Conservation (phyloP, 2,797 vertebrate genomes). For the Rhinoraja longicauda region DNA sequence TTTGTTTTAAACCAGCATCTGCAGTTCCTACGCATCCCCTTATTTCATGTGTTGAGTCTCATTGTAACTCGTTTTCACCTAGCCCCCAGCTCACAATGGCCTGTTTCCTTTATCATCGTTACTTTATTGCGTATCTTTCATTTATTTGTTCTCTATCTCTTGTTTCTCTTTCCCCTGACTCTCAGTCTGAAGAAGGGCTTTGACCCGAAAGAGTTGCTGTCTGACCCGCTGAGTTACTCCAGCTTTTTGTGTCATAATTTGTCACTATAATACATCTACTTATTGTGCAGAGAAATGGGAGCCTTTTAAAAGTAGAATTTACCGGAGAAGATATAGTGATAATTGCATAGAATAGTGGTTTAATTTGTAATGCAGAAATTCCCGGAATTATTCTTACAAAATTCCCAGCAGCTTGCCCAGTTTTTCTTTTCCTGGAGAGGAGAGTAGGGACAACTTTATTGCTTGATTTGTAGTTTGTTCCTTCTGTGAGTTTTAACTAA, state of each 20-base stretch:
- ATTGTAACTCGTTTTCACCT: too few relatives aligned
- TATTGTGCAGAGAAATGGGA: background rate
- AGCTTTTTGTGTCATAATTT: background rate
- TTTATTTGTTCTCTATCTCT: too few relatives aligned
- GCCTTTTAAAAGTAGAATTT: background rate
- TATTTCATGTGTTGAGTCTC: too few relatives aligned
- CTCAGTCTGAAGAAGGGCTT: too few relatives aligned
- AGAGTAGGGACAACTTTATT: conserved; percentile 11
- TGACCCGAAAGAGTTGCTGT: too few relatives aligned
- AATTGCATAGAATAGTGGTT: background rate
- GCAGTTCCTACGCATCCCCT: too few relatives aligned
- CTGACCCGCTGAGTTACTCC: background rate
- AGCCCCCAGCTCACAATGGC: too few relatives aligned
- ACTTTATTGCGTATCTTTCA: too few relatives aligned
- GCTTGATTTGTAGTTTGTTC: background rate
- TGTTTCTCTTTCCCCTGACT: too few relatives aligned
- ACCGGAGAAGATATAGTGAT: background rate
- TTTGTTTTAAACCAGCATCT: too few relatives aligned
- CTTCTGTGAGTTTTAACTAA: background rate
- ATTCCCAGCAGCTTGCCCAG: background rate
- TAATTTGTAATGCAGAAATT: background rate
- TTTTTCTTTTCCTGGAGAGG: background rate
- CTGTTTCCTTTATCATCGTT: too few relatives aligned
- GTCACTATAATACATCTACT: background rate
- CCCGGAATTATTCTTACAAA: background rate